Percentiles rank a stretch among this genome's conserved stretches.
phyloP scores from a whole-genome alignment of 2,113 vertebrate genomes.

The Pedetes capensis region DNA sequence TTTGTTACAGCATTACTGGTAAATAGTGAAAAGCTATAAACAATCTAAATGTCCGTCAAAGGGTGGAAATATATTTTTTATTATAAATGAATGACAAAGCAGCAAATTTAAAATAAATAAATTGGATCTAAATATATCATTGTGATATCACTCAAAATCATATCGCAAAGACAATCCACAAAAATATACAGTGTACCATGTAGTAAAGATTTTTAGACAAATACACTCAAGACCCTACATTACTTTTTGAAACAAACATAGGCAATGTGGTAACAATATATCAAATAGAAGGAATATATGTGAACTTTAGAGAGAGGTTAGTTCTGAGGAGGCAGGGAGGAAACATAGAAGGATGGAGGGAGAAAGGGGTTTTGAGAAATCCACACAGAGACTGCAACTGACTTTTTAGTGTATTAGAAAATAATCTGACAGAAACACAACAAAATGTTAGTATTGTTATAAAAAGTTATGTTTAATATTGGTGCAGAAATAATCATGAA shows the following conservation, averaged over 20 bases:
- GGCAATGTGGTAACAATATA: not conserved
- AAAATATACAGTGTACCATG: not conserved
- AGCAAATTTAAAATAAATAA: not conserved
- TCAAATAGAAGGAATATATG: not conserved
- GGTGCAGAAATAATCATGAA: not conserved
- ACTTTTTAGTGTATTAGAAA: not conserved
- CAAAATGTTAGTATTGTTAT: slow-evolving; percentile 5
- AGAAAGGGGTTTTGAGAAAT: not conserved
- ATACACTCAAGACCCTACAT: not conserved
- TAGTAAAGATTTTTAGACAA: not conserved
- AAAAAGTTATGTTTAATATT: not conserved
- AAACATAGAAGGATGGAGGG: not conserved
- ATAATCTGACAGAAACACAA: not conserved
- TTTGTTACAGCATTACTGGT: not conserved
- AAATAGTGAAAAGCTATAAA: not conserved
- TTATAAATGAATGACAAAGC: not conserved
- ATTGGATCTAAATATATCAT: not conserved
- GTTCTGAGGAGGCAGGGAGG: not conserved
- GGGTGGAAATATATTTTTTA: not conserved
- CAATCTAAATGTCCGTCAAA: not conserved
- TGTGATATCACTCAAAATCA: not conserved
- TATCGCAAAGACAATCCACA: not conserved
- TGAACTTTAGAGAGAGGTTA: not conserved
- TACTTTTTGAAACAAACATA: slow-evolving; percentile 33
- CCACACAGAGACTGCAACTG: not conserved